Evolutionary conservation across 2,797 vertebrate species (phyloP).

Genomic region (Miichthys miiuy): DNA sequence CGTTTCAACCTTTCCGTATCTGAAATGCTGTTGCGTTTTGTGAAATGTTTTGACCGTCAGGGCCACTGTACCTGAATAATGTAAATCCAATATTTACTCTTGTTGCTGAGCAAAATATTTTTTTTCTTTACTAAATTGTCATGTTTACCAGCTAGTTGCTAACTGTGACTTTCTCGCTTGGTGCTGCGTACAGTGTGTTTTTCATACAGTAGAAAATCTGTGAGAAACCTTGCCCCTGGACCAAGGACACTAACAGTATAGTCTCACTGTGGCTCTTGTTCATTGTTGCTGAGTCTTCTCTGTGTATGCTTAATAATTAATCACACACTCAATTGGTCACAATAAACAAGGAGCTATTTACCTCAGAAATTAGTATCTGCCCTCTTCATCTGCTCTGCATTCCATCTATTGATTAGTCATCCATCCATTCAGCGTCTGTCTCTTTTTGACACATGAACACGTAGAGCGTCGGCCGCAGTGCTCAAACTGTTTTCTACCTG

Average conservation of each 20-base stretch:
- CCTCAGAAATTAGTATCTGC: constrained; percentile 71
- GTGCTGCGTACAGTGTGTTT: background rate
- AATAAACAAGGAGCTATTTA: constrained; percentile 64
- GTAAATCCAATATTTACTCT: background rate
- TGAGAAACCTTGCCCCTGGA: constrained; percentile 38
- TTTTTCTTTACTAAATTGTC: background rate
- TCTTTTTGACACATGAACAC: constrained; percentile 28
- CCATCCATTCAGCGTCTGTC: constrained; percentile 61
- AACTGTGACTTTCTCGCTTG: background rate
- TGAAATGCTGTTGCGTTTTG: no score
- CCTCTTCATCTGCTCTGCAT: constrained; percentile 63
- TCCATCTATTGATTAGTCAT: constrained; percentile 66
- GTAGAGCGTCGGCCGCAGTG: background rate
- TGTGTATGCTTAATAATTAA: constrained; percentile 66
- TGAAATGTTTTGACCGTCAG: no score
- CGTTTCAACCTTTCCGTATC: no score
- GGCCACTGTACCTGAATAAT: background rate
- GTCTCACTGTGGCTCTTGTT: constrained; percentile 19
- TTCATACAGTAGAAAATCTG: constrained; percentile 33
- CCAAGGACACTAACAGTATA: constrained; percentile 34
- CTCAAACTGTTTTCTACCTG: constrained; percentile 36
- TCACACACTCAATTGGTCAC: constrained; percentile 76
- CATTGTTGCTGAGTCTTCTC: constrained; percentile 41
- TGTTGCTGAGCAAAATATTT: background rate
- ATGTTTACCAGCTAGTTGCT: background rate